These are phyloP conservation scores for Semnopithecus entellus DNA, from an alignment of 2,113 vertebrate species.

Conservation along the genomic window DNA sequence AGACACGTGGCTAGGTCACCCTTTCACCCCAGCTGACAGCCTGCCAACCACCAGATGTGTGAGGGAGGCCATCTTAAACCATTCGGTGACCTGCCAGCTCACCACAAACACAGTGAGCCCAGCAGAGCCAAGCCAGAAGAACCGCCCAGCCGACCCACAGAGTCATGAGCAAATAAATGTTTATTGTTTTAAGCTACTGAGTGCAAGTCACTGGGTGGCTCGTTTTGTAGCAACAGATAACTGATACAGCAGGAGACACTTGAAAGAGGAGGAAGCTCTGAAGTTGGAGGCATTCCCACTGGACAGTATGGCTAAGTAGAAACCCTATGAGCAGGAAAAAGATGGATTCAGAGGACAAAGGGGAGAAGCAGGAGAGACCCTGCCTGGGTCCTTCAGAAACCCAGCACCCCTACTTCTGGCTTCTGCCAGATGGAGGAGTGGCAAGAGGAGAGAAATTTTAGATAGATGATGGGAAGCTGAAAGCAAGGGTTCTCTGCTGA, in stretches of 20 bases:
- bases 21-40: not conserved
- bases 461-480: not conserved
- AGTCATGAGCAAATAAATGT: not conserved
- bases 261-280: not conserved
- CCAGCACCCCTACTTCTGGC: not conserved
- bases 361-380: too few species aligned
- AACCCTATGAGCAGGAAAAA: not conserved
- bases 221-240: not conserved
- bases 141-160: not conserved
- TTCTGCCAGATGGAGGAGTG: not conserved
- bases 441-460: not conserved
- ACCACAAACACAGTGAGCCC: not conserved
- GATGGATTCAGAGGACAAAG: not conserved
- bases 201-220: not conserved
- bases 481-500: not conserved
- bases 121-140: not conserved
- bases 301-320: not conserved
- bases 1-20: not conserved
- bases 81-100: not conserved
- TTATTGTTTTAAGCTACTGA: slow-evolving; percentile 6
- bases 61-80: not conserved
- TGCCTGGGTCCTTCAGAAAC: not conserved
- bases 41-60: not conserved
- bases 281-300: not conserved
- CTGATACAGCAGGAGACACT: not conserved